Evolutionary conservation across 2,888 invertebrate species (phyloP), one percentile per base, ranked within the genome.

Genomic region (Mesorhabditis sp.): DNA sequence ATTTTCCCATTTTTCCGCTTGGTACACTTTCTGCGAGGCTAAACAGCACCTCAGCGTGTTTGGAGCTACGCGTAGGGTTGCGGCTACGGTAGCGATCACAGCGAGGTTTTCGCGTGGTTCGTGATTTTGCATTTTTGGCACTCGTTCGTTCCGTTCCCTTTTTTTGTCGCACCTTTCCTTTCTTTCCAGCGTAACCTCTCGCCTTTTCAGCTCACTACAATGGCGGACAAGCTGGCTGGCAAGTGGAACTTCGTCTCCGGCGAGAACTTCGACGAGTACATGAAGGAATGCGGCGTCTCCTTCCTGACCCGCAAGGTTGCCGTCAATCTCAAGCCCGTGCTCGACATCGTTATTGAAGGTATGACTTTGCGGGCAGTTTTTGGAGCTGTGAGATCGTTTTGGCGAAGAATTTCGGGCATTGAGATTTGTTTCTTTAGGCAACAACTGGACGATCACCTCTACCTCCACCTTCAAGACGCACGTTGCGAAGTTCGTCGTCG

Each of bases 401-500:
- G 28, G 28, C 28, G 28, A 28, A 1, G 28, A 28, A 28, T 28
- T 28, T 28, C 28, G 28, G 28, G 2, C 28, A 28, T 28, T 28
- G 28, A 28, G 28, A 28, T 50, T 50, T 50, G 7, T 50, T 50
- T 10, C 58, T 50, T 50, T 50, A 50, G 58, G 82, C n/a, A n/a
- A n/a, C n/a, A 50, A 50, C 7, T 50, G 58, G 58, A 50, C 58
- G n/a, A 50, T 50, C 10, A 50, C 58, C 7, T 75, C 76, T 15
- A 74, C 74, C 71, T 83, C 82, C 13, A 84, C 85, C 61, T 85
- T 85, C 80, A 85, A 85, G 76, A 83, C 79, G 70, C 76, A 78
- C 72, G 75, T 74, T 45, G 68, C 72, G 72, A 79, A 80, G 70
- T 85, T 80, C 71, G 79, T 80, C 67, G 66, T 85, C 62, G 83